Base-by-base conservation (phyloP, 1,140 invertebrate species). In the Habropoda laboriosa region DNA sequence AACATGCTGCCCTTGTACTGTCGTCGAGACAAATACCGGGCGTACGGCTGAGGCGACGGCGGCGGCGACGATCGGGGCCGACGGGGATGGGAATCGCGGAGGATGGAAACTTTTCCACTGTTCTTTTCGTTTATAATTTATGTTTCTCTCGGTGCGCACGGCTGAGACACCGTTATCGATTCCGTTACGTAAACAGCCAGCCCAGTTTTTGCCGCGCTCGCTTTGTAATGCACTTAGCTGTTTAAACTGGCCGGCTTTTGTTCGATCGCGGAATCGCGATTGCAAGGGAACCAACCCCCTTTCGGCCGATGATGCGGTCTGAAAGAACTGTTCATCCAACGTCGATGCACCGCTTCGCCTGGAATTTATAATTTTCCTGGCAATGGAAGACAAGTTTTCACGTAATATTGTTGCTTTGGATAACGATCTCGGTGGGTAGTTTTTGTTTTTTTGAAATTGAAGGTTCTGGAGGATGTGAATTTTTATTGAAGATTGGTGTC, bases 1-100 rank as follows among this genome's bases (percentile, higher is more conserved):
- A 90, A 90, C 85, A 87, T 75, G 74, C 57, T 86, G 86, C 70
- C 82, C 84, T 87, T 90, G 82, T 89, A 83, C 81, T 85, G 83
- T 86, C 75, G 71, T 64, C 79, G 80, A 86, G 86, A 87, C 71
- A 86, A 88, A 88, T 81, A 83, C 75, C 82, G 68, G 61, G 57
- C 32, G 57, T 45, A n/a, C 30, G 47, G 30, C n/a, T n/a, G 27
- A 38, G 61, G 40, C 67, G 53, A 38, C 27, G 30, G 49, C 49
- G 27, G 4, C 49, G 45, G 13, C 40, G 32, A 21, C 4, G n/a
- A 49, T 0, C 38, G 49, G 24, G 40, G n/a, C 40, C n/a, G 42
- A 4, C n/a, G 12, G 61, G 24, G 12, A 27, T 27, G 32, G 42
- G n/a, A n/a, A 16, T 12, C 27, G 18, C 1, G 27, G 45, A 18